phyloP scores from a whole-genome alignment of 35 echinoderm and acorn worm genomes.

The Ptychodera flava region DNA sequence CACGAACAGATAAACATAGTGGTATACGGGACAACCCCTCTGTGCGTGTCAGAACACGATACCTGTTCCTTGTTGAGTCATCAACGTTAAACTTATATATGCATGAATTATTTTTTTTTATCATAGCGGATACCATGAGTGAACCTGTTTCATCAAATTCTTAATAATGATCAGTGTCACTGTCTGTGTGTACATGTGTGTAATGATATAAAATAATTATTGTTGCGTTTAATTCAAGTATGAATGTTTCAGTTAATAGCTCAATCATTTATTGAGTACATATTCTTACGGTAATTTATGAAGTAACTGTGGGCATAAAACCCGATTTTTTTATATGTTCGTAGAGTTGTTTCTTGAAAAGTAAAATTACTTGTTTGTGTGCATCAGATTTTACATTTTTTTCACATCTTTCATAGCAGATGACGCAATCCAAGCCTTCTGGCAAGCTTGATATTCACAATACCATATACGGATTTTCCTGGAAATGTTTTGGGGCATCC shows the following conservation, averaged over 20 bases:
- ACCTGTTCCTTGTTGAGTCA: too few relatives aligned
- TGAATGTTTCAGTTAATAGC: background rate
- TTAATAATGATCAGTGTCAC: background rate
- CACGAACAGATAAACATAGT: too few relatives aligned
- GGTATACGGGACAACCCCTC: too few relatives aligned
- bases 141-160: background rate
- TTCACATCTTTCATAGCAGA: background rate
- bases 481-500: background rate
- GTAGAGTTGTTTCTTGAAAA: background rate
- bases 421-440: background rate
- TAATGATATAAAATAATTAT: background rate
- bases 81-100: too few relatives aligned
- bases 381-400: background rate
- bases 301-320: background rate
- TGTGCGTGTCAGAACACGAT: too few relatives aligned
- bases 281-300: background rate
- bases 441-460: background rate
- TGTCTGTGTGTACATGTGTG: background rate
- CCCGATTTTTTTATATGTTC: background rate
- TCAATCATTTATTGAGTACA: background rate
- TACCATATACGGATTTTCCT: background rate
- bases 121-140: background rate
- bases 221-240: background rate
- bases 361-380: background rate
- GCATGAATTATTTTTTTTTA: too few relatives aligned